A percentile compares a stretch with the other conserved stretches of the same genome.
phyloP scores from a whole-genome alignment of 2,797 vertebrate genomes.

The Champsocephalus gunnari region DNA sequence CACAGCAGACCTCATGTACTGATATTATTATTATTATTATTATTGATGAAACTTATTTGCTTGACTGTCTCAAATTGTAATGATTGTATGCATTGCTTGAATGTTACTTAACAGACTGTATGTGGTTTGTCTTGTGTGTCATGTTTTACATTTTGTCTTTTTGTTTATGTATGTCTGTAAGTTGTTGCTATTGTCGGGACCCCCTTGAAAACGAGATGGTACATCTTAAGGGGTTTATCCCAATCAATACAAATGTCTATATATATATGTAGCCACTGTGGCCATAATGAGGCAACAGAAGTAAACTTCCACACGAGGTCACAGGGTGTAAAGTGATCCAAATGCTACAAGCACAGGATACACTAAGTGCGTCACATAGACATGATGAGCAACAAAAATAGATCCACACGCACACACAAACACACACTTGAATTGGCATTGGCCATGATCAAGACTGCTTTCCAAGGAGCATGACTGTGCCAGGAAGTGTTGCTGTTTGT shows the following conservation, averaged over 20 bases:
- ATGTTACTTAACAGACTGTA: no score
- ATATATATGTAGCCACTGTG: slow-evolving; percentile 1
- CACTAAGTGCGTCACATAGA: slow-evolving; percentile 41
- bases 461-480: slow-evolving; percentile 18
- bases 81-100: no score
- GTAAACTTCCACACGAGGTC: slow-evolving; percentile 30
- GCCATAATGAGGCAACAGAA: neutral
- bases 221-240: no score
- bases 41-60: no score
- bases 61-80: no score
- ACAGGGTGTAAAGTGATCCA: slow-evolving; percentile 38
- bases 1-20: slow-evolving; percentile 2
- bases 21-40: no score
- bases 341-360: slow-evolving; percentile 46
- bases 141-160: no score
- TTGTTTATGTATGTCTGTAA: no score
- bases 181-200: no score
- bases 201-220: no score
- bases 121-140: no score
- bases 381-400: slow-evolving; percentile 45
- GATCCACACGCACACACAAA: slow-evolving; percentile 1
- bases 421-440: slow-evolving; percentile 7
- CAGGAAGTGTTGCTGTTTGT: slow-evolving; percentile 38
- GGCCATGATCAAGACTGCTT: slow-evolving; percentile 16
- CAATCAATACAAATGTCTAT: no score